Conservation (phyloP, 2,113 vertebrate species). For the Hypanus sabinus region DNA sequence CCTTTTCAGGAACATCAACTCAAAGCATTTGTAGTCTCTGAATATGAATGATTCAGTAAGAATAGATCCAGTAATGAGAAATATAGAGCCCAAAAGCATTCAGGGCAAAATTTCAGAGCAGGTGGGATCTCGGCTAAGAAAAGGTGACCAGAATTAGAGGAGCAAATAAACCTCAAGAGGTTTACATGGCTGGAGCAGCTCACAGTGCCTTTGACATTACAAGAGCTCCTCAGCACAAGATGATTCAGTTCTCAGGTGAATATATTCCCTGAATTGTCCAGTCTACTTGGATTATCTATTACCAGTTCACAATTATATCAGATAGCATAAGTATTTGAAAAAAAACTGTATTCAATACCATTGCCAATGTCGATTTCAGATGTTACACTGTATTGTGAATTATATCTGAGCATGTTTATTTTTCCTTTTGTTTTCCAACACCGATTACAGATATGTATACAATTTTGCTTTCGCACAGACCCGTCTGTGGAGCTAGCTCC, state of each 20-base stretch:
- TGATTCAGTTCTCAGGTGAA: neutral
- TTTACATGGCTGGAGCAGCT: no score
- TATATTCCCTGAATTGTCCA: neutral
- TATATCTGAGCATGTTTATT: neutral
- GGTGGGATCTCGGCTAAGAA: no score
- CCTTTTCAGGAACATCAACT: no score
- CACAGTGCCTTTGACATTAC: conserved; percentile 3
- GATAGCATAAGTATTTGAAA: neutral
- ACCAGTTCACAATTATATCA: neutral
- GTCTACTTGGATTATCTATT: no score
- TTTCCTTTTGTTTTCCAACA: neutral
- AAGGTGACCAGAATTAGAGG: no score
- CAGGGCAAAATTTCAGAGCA: no score
- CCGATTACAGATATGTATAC: neutral
- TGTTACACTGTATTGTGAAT: neutral
- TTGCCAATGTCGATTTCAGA: neutral
- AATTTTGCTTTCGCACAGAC: neutral
- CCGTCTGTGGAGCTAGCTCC: neutral
- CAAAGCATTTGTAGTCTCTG: no score
- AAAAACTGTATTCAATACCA: neutral
- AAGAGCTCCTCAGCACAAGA: neutral
- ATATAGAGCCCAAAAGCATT: no score
- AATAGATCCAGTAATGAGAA: no score
- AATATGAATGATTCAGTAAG: no score
- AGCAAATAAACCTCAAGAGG: no score